Conservation (phyloP, 1,140 invertebrate genomes). For the Dreissena polymorpha region DNA sequence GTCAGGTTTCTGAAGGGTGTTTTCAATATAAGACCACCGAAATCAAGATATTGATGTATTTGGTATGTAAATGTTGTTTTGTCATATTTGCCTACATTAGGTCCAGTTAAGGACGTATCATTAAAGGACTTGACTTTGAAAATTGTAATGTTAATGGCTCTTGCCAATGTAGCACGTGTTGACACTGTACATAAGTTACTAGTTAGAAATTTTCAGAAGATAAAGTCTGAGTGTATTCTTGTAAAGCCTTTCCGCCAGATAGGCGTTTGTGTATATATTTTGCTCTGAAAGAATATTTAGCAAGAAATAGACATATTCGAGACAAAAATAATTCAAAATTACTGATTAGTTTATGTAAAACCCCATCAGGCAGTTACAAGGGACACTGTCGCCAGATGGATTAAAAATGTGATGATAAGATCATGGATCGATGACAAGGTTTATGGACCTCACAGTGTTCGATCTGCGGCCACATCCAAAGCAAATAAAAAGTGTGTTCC, state of each 20-base stretch:
- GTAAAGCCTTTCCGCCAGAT: conserved; percentile 46
- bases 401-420: conserved; percentile 6
- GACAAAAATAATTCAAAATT: neutral
- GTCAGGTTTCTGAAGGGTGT: too few species aligned
- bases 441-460: conserved; percentile 27
- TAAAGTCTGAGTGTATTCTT: conserved; percentile 4
- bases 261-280: conserved; percentile 34
- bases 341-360: conserved; percentile 33
- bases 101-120: conserved; percentile 2
- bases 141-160: too few species aligned
- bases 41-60: conserved; percentile 23
- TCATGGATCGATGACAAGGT: conserved; percentile 14
- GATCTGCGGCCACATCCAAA: conserved; percentile 16
- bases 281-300: conserved; percentile 39
- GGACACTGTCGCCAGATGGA: too few species aligned
- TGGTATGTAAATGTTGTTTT: conserved; percentile 49
- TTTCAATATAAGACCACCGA: too few species aligned
- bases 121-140: conserved; percentile 39
- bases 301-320: conserved; percentile 5
- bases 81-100: conserved; percentile 23
- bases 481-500: neutral
- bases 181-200: conserved; percentile 3
- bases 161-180: neutral
- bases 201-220: neutral
- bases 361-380: conserved; percentile 30